Conservation (phyloP, 2,888 invertebrate genomes). For the Patella pellucida region DNA sequence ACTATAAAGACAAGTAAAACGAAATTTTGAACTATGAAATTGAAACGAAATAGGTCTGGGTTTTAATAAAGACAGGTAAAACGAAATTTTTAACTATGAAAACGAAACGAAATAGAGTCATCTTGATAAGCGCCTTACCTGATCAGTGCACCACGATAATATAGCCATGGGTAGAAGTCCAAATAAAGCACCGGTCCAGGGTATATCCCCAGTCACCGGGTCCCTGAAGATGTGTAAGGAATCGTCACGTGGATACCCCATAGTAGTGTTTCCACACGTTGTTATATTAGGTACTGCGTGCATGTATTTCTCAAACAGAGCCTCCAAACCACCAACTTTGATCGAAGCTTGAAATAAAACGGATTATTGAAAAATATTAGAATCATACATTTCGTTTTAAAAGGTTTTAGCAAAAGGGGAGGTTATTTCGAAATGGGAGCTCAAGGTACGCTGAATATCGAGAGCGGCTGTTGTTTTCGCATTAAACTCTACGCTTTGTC, state of each 20-base stretch:
- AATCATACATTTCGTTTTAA: too few relatives aligned
- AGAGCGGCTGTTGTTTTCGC: too few relatives aligned
- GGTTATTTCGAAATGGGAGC: too few relatives aligned
- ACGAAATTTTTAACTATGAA: too few relatives aligned
- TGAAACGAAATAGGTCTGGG: too few relatives aligned
- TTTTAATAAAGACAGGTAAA: too few relatives aligned
- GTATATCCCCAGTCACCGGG: conserved; percentile 56
- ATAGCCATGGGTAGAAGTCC: conserved; percentile 63
- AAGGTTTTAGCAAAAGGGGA: too few relatives aligned
- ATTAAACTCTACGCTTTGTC: too few relatives aligned
- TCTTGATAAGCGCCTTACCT: conserved; percentile 42
- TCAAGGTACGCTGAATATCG: too few relatives aligned
- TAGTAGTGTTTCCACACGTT: conserved; percentile 30
- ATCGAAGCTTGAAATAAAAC: conserved; percentile 40
- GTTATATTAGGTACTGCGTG: conserved; percentile 67
- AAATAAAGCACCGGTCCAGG: conserved; percentile 64
- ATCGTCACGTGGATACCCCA: conserved; percentile 56
- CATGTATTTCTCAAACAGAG: conserved; percentile 69
- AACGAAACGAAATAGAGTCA: too few relatives aligned
- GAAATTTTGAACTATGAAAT: too few relatives aligned
- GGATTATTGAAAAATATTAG: neutral
- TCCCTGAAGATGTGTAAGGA: conserved; percentile 58
- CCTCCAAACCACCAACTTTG: conserved; percentile 72
- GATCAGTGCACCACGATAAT: conserved; percentile 69
- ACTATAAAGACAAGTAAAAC: too few relatives aligned